Evolutionary conservation across 2,888 invertebrate genomes (phyloP), one percentile per base, ranked within the genome.

Genomic region (Drosophila anomalata): DNA sequence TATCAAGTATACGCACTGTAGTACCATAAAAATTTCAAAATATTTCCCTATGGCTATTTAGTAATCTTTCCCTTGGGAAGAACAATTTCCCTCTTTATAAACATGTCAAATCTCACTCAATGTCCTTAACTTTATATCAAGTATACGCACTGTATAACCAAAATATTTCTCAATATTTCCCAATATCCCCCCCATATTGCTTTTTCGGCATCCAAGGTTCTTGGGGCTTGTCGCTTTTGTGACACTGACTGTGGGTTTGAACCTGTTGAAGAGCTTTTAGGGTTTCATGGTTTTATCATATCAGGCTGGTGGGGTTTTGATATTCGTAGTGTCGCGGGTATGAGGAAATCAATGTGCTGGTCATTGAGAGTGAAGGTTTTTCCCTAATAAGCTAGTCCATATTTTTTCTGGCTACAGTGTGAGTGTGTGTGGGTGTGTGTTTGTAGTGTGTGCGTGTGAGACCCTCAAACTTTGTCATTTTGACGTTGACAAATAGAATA

Each of bases 231-330:
- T 62, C 65, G 39, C 54, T 26, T 48, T 33, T 44, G 42, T 54
- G 54, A 44, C 60, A 60, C 54, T 66, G 53, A 54, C 41, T 41
- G 20, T 47, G 5, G 1, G 48, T 44, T 44, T 36, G 54, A 57
- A 73, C 71, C 54, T 72, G 66, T 65, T 51, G 65, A 54, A 33
- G 50, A 52, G 73, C 65, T 59, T 54, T 65, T 54, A 53, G 22
- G 63, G 67, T 63, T 56, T 63, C 36, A 63, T 29, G 33, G 46
- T 41, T 39, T 63, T 29, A 62, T 57, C 52, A 42, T 26, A 41
- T 50, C 9, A 36, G 22, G 24, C 24, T 24, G 22, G 36, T 52
- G 39, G 51, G 31, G 47, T 33, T 33, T 33, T 52, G 46, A 60
- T 53, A 36, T 53, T 60, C 4, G 22, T 5, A 24, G 22, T 24